Percentiles rank a stretch among this genome's conserved stretches.
Conservation (phyloP, 2,797 vertebrate genomes). For the Diplodus sargus region DNA sequence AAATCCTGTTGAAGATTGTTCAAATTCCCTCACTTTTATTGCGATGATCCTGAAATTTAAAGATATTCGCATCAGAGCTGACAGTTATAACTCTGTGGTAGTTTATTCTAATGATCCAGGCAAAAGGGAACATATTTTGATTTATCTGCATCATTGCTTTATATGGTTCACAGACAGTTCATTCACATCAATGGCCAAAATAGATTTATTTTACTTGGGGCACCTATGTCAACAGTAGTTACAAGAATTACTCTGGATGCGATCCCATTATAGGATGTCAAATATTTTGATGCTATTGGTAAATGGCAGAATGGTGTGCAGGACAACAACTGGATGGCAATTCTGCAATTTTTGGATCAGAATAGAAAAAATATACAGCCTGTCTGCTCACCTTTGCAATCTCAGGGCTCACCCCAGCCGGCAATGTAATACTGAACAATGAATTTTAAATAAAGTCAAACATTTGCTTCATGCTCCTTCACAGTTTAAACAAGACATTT, state of each 20-base stretch:
- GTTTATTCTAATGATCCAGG: conserved; percentile 61
- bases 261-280: conserved; percentile 82
- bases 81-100: conserved; percentile 45
- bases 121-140: conserved; percentile 60
- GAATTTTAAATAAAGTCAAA: conserved; percentile 88
- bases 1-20: conserved; percentile 22
- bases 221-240: conserved; percentile 83
- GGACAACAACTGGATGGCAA: conserved; percentile 75
- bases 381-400: conserved; percentile 78
- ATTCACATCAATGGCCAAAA: conserved; percentile 80
- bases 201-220: conserved; percentile 85
- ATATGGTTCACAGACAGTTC: conserved; percentile 81
- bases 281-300: conserved; percentile 83
- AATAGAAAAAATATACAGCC: conserved; percentile 74
- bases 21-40: conserved; percentile 37
- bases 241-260: conserved; percentile 77
- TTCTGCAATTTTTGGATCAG: conserved; percentile 76
- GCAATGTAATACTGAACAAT: conserved; percentile 83
- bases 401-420: conserved; percentile 73
- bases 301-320: conserved; percentile 76
- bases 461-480: conserved; percentile 85
- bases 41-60: conserved; percentile 39
- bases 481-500: conserved; percentile 87
- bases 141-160: conserved; percentile 77
- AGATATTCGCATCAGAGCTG: conserved; percentile 17